Evolutionary conservation across 1,140 invertebrate genomes (phyloP).

Genomic region (Caligus rogercresseyi): DNA sequence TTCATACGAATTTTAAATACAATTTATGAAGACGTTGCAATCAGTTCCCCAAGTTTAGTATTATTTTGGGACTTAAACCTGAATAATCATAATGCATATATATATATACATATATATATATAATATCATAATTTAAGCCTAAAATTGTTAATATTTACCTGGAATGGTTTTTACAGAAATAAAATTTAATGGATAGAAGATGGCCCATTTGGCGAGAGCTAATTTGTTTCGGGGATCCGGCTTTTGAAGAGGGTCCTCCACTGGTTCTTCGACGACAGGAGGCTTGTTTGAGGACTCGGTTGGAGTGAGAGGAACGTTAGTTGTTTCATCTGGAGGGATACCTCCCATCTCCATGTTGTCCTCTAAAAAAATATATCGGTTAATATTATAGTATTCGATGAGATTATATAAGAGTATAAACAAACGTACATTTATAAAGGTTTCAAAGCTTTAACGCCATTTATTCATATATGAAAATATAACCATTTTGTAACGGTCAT

Average conservation of each 20-base stretch:
- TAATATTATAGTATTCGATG: no score
- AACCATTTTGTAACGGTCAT: no score
- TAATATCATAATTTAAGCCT: background rate
- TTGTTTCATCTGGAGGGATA: background rate
- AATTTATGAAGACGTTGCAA: no score
- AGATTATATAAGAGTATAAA: no score
- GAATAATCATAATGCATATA: no score
- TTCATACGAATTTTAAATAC: background rate
- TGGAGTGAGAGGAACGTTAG: background rate
- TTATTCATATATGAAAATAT: no score
- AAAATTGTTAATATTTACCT: background rate
- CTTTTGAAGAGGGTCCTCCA: constrained; percentile 6
- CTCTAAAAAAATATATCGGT: no score
- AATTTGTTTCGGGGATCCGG: background rate
- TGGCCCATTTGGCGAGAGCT: background rate
- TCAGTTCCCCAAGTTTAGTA: no score
- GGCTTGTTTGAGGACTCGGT: background rate
- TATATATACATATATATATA: background rate
- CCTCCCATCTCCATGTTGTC: background rate
- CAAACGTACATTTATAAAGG: no score
- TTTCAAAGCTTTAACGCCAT: no score
- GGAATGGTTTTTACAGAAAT: constrained; percentile 1
- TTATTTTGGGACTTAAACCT: no score
- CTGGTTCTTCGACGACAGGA: background rate
- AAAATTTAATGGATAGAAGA: constrained; percentile 3